These are phyloP conservation scores for Pseudochirops corinnae DNA, from an alignment of 2,797 vertebrate species.

Conservation along the genomic window DNA sequence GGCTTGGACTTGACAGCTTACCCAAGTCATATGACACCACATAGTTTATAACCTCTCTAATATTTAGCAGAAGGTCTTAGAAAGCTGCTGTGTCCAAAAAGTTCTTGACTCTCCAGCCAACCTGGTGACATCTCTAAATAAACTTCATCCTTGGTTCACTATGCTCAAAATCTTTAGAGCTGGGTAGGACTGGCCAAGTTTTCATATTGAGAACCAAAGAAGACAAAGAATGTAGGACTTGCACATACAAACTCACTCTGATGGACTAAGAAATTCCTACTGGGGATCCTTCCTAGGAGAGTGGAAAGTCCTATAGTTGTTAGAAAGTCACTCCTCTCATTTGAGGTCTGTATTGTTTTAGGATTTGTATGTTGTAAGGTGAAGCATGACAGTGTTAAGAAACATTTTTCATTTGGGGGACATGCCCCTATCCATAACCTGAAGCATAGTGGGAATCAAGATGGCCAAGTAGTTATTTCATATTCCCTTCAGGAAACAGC, in stretches of 20 bases:
- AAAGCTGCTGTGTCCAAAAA: not conserved
- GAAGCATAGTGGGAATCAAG: not conserved
- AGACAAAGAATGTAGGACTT: not conserved
- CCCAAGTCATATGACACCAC: not conserved
- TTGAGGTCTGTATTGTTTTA: not conserved
- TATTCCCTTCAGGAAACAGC: not conserved
- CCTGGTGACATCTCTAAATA: not conserved
- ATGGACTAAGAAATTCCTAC: not conserved
- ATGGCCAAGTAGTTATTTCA: not conserved
- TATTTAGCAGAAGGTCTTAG: not conserved
- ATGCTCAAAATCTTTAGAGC: not conserved
- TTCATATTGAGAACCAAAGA: not conserved
- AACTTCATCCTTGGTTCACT: not conserved
- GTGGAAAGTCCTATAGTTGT: not conserved
- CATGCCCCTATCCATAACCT: not conserved
- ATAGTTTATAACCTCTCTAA: not conserved
- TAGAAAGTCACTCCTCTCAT: not conserved
- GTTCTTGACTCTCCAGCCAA: not conserved
- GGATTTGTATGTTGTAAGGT: not conserved
- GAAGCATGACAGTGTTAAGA: not conserved
- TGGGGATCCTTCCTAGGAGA: not conserved
- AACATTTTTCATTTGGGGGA: not conserved
- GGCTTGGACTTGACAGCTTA: not conserved
- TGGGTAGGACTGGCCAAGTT: not conserved
- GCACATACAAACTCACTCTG: not conserved